phyloP scores from a whole-genome alignment of 2,113 vertebrate genomes.

The Microtus oregoni region DNA sequence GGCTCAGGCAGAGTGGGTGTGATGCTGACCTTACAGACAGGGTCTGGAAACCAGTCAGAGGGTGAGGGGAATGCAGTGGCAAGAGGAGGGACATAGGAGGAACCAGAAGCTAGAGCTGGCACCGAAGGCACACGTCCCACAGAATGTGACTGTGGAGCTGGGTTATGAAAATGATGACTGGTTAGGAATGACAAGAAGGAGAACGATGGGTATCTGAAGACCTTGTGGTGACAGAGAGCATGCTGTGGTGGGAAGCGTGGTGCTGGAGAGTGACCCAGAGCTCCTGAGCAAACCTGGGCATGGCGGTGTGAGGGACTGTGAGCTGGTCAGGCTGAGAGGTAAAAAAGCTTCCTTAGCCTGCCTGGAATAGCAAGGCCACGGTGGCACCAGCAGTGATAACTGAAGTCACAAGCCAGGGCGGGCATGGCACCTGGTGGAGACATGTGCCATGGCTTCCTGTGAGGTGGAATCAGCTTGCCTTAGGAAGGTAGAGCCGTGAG shows the following conservation, averaged over 20 bases:
- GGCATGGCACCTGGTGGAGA: rapidly evolving
- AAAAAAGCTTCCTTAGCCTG: neutral
- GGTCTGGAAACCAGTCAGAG: rapidly evolving
- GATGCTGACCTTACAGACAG: neutral
- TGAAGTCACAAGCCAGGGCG: neutral
- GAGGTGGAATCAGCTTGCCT: rapidly evolving
- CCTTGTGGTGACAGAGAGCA: neutral
- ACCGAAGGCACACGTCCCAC: neutral
- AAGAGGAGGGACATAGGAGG: too few species aligned
- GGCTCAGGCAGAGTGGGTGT: neutral
- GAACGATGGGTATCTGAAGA: rapidly evolving
- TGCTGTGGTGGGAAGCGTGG: rapidly evolving
- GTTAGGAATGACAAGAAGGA: neutral
- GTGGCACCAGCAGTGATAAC: rapidly evolving
- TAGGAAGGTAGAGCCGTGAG: neutral
- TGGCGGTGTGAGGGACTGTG: rapidly evolving
- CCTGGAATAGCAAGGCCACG: neutral
- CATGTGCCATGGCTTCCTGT: rapidly evolving
- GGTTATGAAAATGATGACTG: neutral
- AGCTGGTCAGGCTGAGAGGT: neutral
- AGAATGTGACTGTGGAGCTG: neutral
- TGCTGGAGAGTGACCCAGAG: neutral
- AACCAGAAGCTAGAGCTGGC: neutral
- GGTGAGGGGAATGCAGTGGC: neutral
- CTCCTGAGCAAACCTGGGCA: rapidly evolving